Evolutionary conservation across 1,140 invertebrate species (phyloP), one percentile per base, ranked within the genome.

Genomic region (Hylaeus anthracinus): DNA sequence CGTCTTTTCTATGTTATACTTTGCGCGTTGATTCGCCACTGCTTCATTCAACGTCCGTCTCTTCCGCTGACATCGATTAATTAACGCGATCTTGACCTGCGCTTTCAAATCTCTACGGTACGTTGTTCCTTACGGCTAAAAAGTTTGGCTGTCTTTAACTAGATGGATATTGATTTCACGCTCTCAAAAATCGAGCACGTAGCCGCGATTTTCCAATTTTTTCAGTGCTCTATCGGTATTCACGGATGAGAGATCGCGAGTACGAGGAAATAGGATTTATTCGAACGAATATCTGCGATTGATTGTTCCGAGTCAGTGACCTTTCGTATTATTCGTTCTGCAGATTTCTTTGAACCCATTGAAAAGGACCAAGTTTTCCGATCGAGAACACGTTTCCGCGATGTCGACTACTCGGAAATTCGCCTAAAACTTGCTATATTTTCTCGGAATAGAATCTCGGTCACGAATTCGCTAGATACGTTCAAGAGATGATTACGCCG

Each of bases 341-440:
- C 39, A 66, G 69, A 72, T 72, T 72, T 72, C 69, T 64, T 72
- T 39, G n/a, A 39, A 41, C 48, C 65, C n/a, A 64, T 79, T 72
- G 69, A n/a, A 79, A 39, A 14, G 9, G 4, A 15, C 3, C 8
- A 37, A 65, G 15, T 37, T 58, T 48, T 3, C 26, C 43, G 5
- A 41, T 63, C 67, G 37, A 53, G 8, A 1, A 37, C 3, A 2
- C 58, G 1, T 55, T 53, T 26, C n/a, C n/a, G 1, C 14, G n/a
- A 65, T 14, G 60, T 64, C 48, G 8, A 56, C 9, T 37, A 9
- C 8, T 37, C 51, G n/a, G 2, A 1, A 37, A 14, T 15, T 70
- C n/a, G 43, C 43, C 26, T n/a, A 5, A 3, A 41, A 48, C 6
- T 26, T 26, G 26, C 26, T 26, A 26, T 26, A 10, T 14, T 5